Base-by-base conservation (phyloP, 2,888 invertebrate genomes). In the Arctia plantaginis region DNA sequence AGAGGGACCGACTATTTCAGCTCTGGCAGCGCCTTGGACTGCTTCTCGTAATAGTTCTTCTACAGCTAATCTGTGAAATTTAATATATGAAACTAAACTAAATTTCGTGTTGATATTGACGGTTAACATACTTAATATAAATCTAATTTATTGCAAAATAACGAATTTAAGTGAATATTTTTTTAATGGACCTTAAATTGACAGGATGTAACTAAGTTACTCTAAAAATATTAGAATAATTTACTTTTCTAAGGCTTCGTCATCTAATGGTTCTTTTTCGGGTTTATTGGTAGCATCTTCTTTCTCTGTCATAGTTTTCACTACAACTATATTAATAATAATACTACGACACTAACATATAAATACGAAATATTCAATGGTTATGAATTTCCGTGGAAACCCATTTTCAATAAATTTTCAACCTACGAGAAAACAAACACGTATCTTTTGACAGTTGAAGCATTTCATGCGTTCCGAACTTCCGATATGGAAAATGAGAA, bases 41-140 rank as follows among this genome's bases (percentile, higher is more conserved):
- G 97, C 96, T 90, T 97, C 97, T 76, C 96, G 93, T 80, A 97
- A 90, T 69, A 97, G 92, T 89, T 97, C 97, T 86, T 96, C 96
- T 66, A 96, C 95, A 20, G 97, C 97, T 87, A 96, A 88, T 88
- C 96, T 96, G 86, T 74, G 67, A 74, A 33, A 30, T 44, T 35
- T n/a, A 44, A 74, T 71, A 59, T 44, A 59, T 1, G 4, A 30
- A 7, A 27, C 15, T n/a, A n/a, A 62, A 62, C 0, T 15, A 59
- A 3, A 18, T 30, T 30, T 62, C 15, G 15, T 62, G 30, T 18
- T 30, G 30, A 62, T 15, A 65, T 65, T 23, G 35, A 35, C 20
- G 20, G 1, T 35, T 20, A 35, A 18, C 12, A 35, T 30, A 12
- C 8, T 35, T 1, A 18, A 23, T 12, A 0, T 30, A 30, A 18